Percentiles rank a stretch among this genome's conserved stretches.
phyloP scores from a whole-genome alignment of 2,113 vertebrate genomes.

The Jacana jacana region DNA sequence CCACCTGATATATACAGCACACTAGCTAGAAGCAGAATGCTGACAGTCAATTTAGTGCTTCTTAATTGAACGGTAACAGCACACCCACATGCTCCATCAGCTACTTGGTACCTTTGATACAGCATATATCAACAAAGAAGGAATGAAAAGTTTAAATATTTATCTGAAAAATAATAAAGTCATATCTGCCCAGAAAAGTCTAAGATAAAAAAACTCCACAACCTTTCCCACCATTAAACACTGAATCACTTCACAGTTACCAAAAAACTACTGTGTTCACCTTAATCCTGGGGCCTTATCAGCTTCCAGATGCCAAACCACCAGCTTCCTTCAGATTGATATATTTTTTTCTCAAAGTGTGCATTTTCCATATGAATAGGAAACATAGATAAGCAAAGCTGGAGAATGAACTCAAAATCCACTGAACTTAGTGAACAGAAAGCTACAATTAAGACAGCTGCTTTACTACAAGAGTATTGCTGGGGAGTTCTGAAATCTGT shows the following conservation, averaged over 20 bases:
- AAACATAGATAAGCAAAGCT: not conserved
- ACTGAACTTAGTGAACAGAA: not conserved
- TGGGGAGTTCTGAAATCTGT: not conserved
- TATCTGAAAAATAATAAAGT: not conserved
- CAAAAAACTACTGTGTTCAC: not conserved
- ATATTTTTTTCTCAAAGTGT: not conserved
- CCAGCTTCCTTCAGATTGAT: not conserved
- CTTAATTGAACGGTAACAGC: not conserved
- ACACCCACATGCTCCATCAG: not conserved
- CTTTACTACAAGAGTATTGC: not conserved
- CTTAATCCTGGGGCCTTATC: not conserved
- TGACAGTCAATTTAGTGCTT: not conserved
- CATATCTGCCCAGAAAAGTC: not conserved
- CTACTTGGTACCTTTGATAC: not conserved
- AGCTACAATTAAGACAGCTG: not conserved
- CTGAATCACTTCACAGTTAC: not conserved
- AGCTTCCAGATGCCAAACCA: not conserved
- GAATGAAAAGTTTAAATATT: not conserved
- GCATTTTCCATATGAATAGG: not conserved
- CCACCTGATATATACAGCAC: rapidly evolving
- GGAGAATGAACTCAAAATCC: not conserved
- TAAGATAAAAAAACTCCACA: not conserved
- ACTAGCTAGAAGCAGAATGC: not conserved
- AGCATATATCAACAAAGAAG: not conserved
- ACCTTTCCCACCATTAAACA: not conserved